Evolutionary conservation across 1,140 invertebrate species (phyloP), one percentile per base, ranked within the genome.

Genomic region (Aleiodes sp.): DNA sequence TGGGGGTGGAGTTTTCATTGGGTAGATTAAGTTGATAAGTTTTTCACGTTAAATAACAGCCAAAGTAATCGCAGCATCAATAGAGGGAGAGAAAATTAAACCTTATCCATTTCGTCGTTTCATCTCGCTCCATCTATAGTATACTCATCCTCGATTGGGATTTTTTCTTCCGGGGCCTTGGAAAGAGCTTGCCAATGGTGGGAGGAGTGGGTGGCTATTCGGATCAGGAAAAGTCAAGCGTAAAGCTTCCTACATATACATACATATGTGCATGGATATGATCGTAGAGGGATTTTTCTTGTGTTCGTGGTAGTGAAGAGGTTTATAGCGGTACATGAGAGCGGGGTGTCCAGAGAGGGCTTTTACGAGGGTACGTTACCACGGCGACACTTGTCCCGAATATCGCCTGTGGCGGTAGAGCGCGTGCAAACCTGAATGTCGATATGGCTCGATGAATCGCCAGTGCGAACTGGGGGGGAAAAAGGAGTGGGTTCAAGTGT

Each of bases 301-400:
- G 66, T 68, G 52, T 52, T 62, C 14, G 66, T 62, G 39, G 57
- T 68, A 52, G 66, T 68, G 59, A 62, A 37, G 24, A 60, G 66
- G 57, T 68, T 68, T 68, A 62, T 62, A 26, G 62, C 26, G 60
- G 29, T 52, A 52, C 46, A 52, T 24, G 16, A n/a, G 33, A 39
- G 64, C 14, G 46, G 65, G 52, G 31, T 33, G 46, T 35, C 46
- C 26, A 28, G 46, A 65, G 26, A 35, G 52, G 46, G 52, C 68
- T 74, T 78, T 75, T 74, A 74, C 69, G 73, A 77, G 75, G 70
- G 67, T 62, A 77, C 74, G 72, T 74, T 71, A 69, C 69, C 72
- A 71, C 57, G 72, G 72, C 66, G 65, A 73, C 67, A 78, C 75
- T 79, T 77, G 71, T 73, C 56, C 43, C 66, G 66, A 72, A 74